These are phyloP conservation scores for Orchesella cincta DNA, from an alignment of 1,140 invertebrate species.

Conservation along the genomic window DNA sequence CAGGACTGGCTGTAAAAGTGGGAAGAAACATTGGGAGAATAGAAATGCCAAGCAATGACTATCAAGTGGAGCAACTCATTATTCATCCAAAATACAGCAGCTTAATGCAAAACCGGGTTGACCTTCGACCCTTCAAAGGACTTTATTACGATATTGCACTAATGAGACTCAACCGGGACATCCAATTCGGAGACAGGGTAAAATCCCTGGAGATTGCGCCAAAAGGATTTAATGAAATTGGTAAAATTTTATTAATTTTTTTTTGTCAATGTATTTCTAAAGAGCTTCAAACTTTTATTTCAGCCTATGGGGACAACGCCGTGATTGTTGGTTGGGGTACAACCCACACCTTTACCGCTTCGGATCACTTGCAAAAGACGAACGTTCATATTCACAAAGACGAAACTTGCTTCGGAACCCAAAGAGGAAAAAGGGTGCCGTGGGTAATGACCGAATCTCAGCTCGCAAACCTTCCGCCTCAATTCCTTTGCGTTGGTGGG, in stretches of 20 bases:
- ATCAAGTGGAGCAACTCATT: background rate
- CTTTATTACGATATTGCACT: background rate
- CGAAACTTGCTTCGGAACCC: background rate
- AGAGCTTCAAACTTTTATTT: too few relatives aligned
- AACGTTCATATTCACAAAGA: background rate
- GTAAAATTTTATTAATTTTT: too few relatives aligned
- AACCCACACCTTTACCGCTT: background rate
- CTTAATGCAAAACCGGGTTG: background rate
- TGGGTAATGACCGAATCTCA: too few relatives aligned
- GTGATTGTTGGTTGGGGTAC: conserved; percentile 4
- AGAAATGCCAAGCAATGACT: background rate
- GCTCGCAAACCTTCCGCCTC: too few relatives aligned
- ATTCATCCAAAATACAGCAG: background rate
- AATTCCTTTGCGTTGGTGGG: background rate
- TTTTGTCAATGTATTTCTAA: too few relatives aligned
- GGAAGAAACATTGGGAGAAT: background rate
- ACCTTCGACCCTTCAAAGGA: background rate
- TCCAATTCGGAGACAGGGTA: background rate
- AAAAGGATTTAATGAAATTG: background rate
- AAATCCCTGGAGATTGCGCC: background rate
- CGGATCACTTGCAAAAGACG: background rate
- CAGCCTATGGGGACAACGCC: background rate
- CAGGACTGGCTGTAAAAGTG: background rate
- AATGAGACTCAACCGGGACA: background rate
- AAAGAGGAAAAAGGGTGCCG: background rate